Conservation (phyloP, 2,113 vertebrate genomes). For the Hippocampus zosterae region DNA sequence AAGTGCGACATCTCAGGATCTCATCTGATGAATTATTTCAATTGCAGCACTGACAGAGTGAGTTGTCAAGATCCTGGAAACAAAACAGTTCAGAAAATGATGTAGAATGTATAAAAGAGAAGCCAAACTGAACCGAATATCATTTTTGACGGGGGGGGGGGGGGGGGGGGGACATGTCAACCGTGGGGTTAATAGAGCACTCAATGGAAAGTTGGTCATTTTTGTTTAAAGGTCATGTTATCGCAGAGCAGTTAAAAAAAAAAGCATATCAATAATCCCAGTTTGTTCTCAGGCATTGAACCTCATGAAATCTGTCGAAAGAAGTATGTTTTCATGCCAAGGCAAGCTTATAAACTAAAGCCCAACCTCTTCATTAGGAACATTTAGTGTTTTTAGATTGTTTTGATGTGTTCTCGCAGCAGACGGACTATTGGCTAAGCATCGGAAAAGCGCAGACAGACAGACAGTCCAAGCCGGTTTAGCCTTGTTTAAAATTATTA, state of each 20-base stretch:
- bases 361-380: slow-evolving; percentile 55
- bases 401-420: slow-evolving; percentile 65
- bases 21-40: not conserved
- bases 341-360: slow-evolving; percentile 48
- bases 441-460: slow-evolving; percentile 70
- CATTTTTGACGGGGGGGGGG: too few species aligned
- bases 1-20: slow-evolving; percentile 16
- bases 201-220: slow-evolving; percentile 17
- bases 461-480: slow-evolving; percentile 75
- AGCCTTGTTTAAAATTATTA: slow-evolving; percentile 79
- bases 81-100: not conserved
- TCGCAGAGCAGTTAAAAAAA: slow-evolving; percentile 25
- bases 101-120: not conserved
- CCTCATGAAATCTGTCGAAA: slow-evolving; percentile 48
- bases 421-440: slow-evolving; percentile 71
- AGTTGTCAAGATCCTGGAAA: not conserved
- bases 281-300: slow-evolving; percentile 45
- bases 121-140: too few species aligned
- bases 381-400: slow-evolving; percentile 63
- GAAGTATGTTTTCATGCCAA: slow-evolving; percentile 55
- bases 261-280: slow-evolving; percentile 46
- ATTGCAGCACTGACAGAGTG: not conserved
- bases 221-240: slow-evolving; percentile 17
- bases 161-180: too few species aligned
- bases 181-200: too few species aligned